Conservation (phyloP, 2,113 vertebrate genomes). For the Ibidorhyncha struthersii region DNA sequence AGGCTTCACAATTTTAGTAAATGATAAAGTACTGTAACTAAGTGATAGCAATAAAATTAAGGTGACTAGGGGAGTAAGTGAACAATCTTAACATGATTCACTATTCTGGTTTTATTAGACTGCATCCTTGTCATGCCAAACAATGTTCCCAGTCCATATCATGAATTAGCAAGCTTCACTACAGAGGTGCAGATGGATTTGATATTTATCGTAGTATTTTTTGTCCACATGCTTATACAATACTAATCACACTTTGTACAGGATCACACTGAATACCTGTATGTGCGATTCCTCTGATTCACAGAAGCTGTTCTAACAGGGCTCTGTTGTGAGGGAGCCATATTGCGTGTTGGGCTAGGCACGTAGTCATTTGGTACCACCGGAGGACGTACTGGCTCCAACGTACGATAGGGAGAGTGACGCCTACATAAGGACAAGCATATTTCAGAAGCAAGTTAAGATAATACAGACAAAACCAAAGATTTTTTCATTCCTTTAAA, state of each 20-base stretch:
- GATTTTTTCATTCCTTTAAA: neutral
- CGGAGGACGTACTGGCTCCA: conserved; percentile 97
- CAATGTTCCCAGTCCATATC: neutral
- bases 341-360: conserved; percentile 96
- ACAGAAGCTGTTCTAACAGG: conserved; percentile 96
- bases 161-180: neutral
- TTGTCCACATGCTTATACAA: neutral
- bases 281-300: conserved; percentile 99
- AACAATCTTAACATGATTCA: neutral
- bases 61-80: neutral
- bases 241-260: conserved; percentile 35
- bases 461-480: neutral
- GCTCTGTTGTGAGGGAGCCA: conserved; percentile 92
- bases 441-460: conserved; percentile 27
- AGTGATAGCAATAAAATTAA: neutral
- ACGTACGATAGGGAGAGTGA: conserved; percentile 98
- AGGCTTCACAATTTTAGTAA: neutral
- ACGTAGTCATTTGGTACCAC: conserved; percentile 99
- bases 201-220: neutral
- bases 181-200: neutral
- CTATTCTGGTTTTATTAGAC: neutral
- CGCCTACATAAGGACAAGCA: conserved; percentile 85
- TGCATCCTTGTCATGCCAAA: neutral
- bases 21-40: neutral
- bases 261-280: conserved; percentile 88